These are phyloP conservation scores for Antedon mediterranea DNA, from an alignment of 53 echinoderm and acorn worm species.

Conservation along the genomic window DNA sequence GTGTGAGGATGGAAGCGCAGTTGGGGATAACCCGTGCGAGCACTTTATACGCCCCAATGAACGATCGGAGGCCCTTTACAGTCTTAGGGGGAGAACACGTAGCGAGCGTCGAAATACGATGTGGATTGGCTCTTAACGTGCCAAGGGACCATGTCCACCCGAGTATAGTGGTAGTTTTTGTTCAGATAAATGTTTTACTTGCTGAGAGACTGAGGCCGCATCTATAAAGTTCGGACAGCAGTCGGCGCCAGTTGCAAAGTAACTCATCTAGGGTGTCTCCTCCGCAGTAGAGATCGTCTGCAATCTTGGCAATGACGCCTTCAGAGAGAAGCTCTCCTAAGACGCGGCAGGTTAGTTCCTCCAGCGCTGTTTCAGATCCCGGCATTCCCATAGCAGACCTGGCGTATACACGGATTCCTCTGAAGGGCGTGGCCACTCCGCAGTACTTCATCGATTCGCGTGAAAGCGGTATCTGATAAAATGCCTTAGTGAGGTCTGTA, in stretches of 20 bases:
- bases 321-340: background rate
- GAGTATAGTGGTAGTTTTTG: too few relatives aligned
- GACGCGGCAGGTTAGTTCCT: slow-evolving; percentile 35
- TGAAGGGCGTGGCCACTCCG: slow-evolving; percentile 13
- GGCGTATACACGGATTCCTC: slow-evolving; percentile 23
- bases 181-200: too few relatives aligned
- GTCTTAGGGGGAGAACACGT: background rate
- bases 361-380: slow-evolving; percentile 37
- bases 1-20: background rate
- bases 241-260: slow-evolving; percentile 19
- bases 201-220: slow-evolving; percentile 20
- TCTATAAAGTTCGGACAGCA: slow-evolving; percentile 10
- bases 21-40: background rate
- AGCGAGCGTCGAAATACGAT: background rate
- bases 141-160: slow-evolving; percentile 5
- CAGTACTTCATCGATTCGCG: background rate
- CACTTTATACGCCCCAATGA: slow-evolving; percentile 6
- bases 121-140: background rate
- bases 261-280: slow-evolving; percentile 30
- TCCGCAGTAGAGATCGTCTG: slow-evolving; percentile 53
- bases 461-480: background rate
- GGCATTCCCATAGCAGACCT: slow-evolving; percentile 34
- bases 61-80: background rate
- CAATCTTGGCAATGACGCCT: slow-evolving; percentile 27
- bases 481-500: slow-evolving; percentile 4